A percentile compares a stretch with the other conserved stretches of the same genome.
Evolutionary conservation across 2,797 vertebrate genomes (phyloP).

Genomic region (Cheirogaleus major): DNA sequence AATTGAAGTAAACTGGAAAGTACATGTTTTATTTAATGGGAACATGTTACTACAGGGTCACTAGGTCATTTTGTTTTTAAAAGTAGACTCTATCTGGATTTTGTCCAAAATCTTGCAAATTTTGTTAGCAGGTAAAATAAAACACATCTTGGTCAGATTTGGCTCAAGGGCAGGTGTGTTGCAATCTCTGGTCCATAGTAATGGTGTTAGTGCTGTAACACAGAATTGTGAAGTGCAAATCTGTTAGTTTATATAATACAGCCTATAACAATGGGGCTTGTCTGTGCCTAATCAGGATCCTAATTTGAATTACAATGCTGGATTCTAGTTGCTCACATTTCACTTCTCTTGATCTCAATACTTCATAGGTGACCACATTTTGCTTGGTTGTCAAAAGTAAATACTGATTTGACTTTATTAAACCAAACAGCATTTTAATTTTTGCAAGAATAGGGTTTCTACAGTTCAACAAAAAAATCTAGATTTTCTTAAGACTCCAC

Average conservation of each 20-base stretch:
- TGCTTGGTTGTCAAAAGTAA: not conserved
- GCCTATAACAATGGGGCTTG: not conserved
- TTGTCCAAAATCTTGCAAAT: not conserved
- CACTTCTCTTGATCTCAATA: not conserved
- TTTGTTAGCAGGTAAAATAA: slow-evolving; percentile 15
- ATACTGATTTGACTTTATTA: not conserved
- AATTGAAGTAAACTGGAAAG: not conserved
- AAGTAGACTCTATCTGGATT: not conserved
- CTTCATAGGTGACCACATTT: not conserved
- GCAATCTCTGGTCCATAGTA: not conserved
- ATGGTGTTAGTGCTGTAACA: not conserved
- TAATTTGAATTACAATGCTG: not conserved
- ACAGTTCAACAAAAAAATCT: not conserved
- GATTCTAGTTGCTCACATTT: not conserved
- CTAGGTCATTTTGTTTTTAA: not conserved
- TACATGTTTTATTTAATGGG: not conserved
- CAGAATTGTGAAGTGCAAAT: not conserved
- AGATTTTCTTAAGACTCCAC: not conserved
- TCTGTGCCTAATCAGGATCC: not conserved
- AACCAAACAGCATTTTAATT: slow-evolving; percentile 27
- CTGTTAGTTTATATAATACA: not conserved
- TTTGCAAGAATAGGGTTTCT: not conserved
- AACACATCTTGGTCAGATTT: not conserved
- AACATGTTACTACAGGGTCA: not conserved
- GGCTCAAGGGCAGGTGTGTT: not conserved